These are phyloP conservation scores for Embiotoca jacksoni DNA, from an alignment of 2,113 vertebrate genomes.

Conservation along the genomic window DNA sequence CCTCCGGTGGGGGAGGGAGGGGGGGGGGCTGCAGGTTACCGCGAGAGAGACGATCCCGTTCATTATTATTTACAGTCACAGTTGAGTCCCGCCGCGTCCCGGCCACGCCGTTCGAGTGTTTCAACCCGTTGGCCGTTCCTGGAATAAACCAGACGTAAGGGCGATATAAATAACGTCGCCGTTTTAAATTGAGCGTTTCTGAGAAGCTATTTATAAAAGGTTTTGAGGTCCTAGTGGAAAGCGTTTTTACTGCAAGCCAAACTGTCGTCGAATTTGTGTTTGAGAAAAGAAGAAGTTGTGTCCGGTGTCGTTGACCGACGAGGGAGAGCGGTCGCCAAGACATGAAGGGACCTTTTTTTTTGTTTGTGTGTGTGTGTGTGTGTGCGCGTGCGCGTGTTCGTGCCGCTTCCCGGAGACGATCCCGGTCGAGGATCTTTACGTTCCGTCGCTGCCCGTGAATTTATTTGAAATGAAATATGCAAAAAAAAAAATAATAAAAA, in stretches of 20 bases:
- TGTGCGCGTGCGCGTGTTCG: too few species aligned
- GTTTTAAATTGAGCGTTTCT: conserved; percentile 1
- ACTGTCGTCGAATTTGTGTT: too few species aligned
- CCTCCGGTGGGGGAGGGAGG: too few species aligned
- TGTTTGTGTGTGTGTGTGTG: conserved; percentile 26
- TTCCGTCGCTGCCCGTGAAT: conserved; percentile 7
- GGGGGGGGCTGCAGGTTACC: conserved; percentile 17
- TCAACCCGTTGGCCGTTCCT: conserved; percentile 11
- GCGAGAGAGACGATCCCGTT: not conserved
- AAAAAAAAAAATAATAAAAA: not conserved
- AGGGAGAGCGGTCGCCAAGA: not conserved
- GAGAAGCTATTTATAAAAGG: not conserved
- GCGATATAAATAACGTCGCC: not conserved
- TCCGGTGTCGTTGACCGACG: not conserved
- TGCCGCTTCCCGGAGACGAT: too few species aligned
- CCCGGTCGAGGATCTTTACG: too few species aligned
- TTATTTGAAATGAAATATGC: conserved; percentile 27
- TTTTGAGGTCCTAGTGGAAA: too few species aligned
- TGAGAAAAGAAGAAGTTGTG: too few species aligned
- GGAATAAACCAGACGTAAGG: conserved; percentile 8
- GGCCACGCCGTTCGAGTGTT: conserved; percentile 2
- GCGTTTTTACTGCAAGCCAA: too few species aligned
- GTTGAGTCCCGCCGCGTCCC: too few species aligned
- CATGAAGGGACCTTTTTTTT: not conserved
- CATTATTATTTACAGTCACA: not conserved